A percentile compares a stretch with the other conserved stretches of the same genome.
Conservation (phyloP, 2,113 vertebrate genomes). For the Zosterops pallidus region DNA sequence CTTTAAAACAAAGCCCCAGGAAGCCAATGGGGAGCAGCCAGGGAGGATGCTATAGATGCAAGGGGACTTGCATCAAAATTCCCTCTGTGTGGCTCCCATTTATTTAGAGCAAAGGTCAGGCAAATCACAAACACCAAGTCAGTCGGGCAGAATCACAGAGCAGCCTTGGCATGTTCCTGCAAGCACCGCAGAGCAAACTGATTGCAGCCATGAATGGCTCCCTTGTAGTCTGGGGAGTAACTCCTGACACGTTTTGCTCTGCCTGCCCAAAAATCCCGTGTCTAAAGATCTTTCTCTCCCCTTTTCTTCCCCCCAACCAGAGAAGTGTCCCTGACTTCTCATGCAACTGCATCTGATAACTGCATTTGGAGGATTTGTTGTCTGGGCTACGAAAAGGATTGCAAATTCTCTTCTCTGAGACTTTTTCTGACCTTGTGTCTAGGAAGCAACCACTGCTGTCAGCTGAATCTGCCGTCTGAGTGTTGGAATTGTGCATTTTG, state of each 20-base stretch:
- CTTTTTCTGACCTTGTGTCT: background rate
- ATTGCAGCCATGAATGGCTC: background rate
- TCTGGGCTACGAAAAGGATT: background rate
- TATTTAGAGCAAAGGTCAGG: slow-evolving; percentile 20
- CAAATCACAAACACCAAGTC: background rate
- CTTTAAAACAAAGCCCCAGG: background rate
- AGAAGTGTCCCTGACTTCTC: background rate
- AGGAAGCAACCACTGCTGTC: background rate
- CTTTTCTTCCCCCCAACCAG: background rate
- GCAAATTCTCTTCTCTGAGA: background rate
- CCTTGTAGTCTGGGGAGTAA: background rate
- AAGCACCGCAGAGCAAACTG: background rate
- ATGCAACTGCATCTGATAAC: background rate
- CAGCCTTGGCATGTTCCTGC: slow-evolving; percentile 32
- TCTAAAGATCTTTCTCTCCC: background rate
- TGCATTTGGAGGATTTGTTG: background rate
- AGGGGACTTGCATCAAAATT: background rate
- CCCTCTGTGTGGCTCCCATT: background rate
- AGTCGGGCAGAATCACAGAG: background rate
- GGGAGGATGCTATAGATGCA: background rate
- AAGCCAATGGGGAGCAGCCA: background rate
- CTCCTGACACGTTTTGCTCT: background rate
- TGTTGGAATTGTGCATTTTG: background rate
- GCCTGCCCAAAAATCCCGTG: background rate
- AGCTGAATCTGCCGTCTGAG: background rate